A percentile compares a stretch with the other conserved stretches of the same genome.
Conservation (phyloP, 2,797 vertebrate species). For the Ispidina picta region DNA sequence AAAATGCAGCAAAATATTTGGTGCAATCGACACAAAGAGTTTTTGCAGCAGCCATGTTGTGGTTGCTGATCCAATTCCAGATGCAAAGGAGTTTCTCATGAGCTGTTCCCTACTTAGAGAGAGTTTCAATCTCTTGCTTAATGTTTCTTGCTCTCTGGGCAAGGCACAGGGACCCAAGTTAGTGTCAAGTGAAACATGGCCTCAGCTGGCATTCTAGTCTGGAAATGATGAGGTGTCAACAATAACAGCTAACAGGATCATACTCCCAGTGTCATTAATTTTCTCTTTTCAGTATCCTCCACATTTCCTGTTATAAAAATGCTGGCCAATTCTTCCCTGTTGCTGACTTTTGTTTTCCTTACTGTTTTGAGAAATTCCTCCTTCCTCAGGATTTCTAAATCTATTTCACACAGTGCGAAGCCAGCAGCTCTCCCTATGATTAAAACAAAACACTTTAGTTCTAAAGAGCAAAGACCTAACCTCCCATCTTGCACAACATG, state of each 20-base stretch:
- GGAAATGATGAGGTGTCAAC: constrained; percentile 38
- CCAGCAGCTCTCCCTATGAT: constrained; percentile 79
- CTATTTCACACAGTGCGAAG: constrained; percentile 59
- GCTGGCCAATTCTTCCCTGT: constrained; percentile 44
- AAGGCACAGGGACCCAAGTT: neutral
- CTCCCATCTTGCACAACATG: constrained; percentile 64
- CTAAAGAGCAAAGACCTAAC: constrained; percentile 64
- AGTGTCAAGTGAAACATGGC: constrained; percentile 22
- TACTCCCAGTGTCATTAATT: constrained; percentile 68
- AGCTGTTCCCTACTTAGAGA: neutral
- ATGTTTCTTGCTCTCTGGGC: neutral
- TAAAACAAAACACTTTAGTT: constrained; percentile 81
- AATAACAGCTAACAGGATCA: constrained; percentile 13
- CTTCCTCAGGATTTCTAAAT: constrained; percentile 62
- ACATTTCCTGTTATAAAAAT: constrained; percentile 66
- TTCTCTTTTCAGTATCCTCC: constrained; percentile 61
- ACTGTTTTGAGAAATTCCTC: constrained; percentile 78
- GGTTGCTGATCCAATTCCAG: neutral
- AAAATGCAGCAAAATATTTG: constrained; percentile 58
- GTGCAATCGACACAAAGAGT: constrained; percentile 11
- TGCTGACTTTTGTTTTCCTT: constrained; percentile 82
- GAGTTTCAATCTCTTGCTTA: neutral
- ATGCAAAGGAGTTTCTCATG: neutral
- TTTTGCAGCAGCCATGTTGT: neutral
- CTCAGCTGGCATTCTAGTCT: neutral